Evolutionary conservation across 2,797 vertebrate species (phyloP).

Genomic region (Peromyscus eremicus): DNA sequence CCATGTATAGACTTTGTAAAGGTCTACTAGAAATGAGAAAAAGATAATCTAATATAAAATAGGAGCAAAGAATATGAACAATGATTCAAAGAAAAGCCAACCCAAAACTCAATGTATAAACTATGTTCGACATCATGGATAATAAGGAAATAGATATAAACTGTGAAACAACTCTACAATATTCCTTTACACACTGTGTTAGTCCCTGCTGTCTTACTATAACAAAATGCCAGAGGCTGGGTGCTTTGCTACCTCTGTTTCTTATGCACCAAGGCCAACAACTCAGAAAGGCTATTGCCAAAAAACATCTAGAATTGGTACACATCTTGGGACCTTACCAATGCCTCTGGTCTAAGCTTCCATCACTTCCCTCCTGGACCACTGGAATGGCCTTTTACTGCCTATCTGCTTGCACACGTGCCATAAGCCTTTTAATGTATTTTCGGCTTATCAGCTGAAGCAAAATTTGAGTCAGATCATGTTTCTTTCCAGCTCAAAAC

Average conservation of each 20-base stretch:
- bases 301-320: not conserved
- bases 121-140: not conserved
- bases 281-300: not conserved
- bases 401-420: not conserved
- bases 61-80: not conserved
- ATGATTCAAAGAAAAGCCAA: not conserved
- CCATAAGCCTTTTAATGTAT: not conserved
- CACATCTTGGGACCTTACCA: not conserved
- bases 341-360: not conserved
- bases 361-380: not conserved
- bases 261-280: not conserved
- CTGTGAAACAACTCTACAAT: not conserved
- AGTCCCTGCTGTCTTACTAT: not conserved
- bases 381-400: not conserved
- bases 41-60: not conserved
- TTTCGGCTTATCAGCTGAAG: not conserved
- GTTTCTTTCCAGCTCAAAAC: not conserved
- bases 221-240: not conserved
- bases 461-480: not conserved
- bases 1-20: not conserved
- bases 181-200: not conserved
- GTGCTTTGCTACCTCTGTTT: not conserved
- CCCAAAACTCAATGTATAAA: not conserved
- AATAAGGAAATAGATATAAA: not conserved
- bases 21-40: not conserved